A percentile compares a stretch with the other conserved stretches of the same genome.
Conservation (phyloP, 2,888 invertebrate species). For the Phytoseiulus persimilis region DNA sequence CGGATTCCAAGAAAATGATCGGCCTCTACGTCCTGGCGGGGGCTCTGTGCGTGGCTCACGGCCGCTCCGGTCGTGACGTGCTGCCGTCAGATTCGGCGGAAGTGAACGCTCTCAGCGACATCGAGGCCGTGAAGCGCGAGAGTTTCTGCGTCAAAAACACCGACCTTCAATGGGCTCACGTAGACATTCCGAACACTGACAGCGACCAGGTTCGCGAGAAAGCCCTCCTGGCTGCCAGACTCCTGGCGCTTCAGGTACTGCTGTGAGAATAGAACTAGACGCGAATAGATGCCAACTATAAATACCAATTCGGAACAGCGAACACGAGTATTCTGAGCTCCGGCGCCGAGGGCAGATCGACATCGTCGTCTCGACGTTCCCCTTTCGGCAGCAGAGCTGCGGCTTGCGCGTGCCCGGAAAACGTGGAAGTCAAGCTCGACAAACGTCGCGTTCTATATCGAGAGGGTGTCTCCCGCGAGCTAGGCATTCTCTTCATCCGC, state of each 20-base stretch:
- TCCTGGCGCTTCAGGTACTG: slow-evolving; percentile 36
- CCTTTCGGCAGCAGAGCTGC: too few species aligned
- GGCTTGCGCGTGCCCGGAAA: neutral
- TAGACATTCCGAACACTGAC: slow-evolving; percentile 30
- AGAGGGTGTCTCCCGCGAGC: neutral
- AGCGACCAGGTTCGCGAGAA: slow-evolving; percentile 34
- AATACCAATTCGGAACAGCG: neutral
- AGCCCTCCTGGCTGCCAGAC: slow-evolving; percentile 27
- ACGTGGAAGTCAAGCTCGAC: neutral
- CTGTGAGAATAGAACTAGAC: neutral
- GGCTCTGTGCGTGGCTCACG: neutral
- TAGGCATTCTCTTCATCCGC: neutral
- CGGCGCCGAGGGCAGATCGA: neutral
- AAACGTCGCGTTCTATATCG: neutral
- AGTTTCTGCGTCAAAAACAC: slow-evolving; percentile 37
- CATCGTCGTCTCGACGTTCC: neutral
- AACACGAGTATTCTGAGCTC: neutral
- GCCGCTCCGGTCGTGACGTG: neutral
- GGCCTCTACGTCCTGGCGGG: neutral
- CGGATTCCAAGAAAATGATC: neutral
- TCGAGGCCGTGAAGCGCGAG: slow-evolving; percentile 36
- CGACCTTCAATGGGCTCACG: slow-evolving; percentile 32
- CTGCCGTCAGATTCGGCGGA: neutral
- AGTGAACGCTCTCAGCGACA: slow-evolving; percentile 26
- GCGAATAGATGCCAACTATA: neutral